Conservation (phyloP, 1,140 invertebrate species). For the Lordiphosa clarofinis region DNA sequence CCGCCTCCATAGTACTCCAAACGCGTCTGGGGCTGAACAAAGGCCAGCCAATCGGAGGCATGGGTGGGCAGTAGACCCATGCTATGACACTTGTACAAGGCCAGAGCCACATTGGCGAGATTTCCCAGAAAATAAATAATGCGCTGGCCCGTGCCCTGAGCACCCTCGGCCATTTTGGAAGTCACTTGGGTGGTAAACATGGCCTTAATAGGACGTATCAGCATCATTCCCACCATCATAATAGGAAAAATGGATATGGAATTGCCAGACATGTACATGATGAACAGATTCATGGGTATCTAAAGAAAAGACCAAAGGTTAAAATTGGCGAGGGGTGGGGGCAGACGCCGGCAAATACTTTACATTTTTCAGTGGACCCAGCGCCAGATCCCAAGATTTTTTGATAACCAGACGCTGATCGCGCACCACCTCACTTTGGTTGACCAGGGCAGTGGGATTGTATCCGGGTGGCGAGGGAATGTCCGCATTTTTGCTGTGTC, state of each 20-base stretch:
- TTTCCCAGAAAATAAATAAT: conserved; percentile 97
- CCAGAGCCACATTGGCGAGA: conserved; percentile 93
- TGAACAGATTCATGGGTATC: conserved; percentile 99
- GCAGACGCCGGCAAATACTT: background rate
- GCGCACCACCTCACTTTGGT: conserved; percentile 87
- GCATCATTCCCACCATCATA: conserved; percentile 99
- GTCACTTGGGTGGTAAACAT: conserved; percentile 94
- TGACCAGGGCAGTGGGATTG: conserved; percentile 85
- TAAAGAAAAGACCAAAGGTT: conserved; percentile 24
- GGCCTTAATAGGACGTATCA: conserved; percentile 96
- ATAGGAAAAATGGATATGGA: conserved; percentile 99
- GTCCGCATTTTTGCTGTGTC: conserved; percentile 78
- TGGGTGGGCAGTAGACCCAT: conserved; percentile 99
- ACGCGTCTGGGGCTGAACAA: conserved; percentile 94
- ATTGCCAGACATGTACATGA: conserved; percentile 99
- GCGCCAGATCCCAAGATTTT: conserved; percentile 98
- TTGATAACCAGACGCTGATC: conserved; percentile 93
- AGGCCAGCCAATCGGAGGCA: conserved; percentile 99
- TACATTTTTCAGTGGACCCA: conserved; percentile 87
- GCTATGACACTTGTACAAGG: conserved; percentile 98
- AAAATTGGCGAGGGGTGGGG: background rate
- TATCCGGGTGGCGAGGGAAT: conserved; percentile 91
- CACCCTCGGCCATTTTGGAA: conserved; percentile 98
- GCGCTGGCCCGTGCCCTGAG: conserved; percentile 93
- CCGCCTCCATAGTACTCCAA: conserved; percentile 94